Evolutionary conservation across 2,888 invertebrate genomes (phyloP).

Genomic region (Pristionchus fissidentatus): DNA sequence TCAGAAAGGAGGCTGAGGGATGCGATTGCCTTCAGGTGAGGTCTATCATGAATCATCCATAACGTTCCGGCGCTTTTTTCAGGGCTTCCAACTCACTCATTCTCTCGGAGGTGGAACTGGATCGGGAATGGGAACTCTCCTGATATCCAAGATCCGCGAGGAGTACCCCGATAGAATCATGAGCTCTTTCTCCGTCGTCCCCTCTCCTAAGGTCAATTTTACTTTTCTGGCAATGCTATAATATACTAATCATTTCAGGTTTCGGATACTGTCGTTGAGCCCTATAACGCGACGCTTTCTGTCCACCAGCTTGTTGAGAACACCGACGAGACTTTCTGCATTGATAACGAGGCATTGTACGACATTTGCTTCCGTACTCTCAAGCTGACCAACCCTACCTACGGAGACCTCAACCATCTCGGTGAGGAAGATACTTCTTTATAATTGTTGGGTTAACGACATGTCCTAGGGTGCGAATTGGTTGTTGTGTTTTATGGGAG

Average conservation of each 20-base stretch:
- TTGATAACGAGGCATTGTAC: conserved; percentile 79
- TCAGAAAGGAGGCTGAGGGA: conserved; percentile 85
- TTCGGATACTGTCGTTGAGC: conserved; percentile 84
- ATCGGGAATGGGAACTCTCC: conserved; percentile 88
- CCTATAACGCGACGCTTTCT: conserved; percentile 79
- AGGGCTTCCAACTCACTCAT: conserved; percentile 88
- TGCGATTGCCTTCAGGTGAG: conserved; percentile 85
- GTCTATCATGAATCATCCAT: background rate
- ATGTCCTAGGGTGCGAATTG: background rate
- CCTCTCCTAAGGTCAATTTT: conserved; percentile 83
- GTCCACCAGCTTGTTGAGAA: conserved; percentile 77
- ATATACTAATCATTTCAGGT: conserved; percentile 55
- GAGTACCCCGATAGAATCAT: conserved; percentile 98
- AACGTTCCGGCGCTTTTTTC: conserved; percentile 42
- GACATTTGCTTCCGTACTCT: conserved; percentile 80
- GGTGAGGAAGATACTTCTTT: conserved; percentile 16
- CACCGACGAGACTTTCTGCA: conserved; percentile 77
- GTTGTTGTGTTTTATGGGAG: conserved; percentile 6
- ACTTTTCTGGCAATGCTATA: too few relatives aligned
- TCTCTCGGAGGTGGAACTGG: conserved; percentile 89
- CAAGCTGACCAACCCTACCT: conserved; percentile 83
- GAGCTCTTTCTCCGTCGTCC: conserved; percentile 94
- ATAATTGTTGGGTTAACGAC: conserved; percentile 22
- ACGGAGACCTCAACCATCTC: conserved; percentile 80
- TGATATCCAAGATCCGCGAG: conserved; percentile 95